Conservation (phyloP, 2,888 invertebrate genomes). For the Phalera bucephala region DNA sequence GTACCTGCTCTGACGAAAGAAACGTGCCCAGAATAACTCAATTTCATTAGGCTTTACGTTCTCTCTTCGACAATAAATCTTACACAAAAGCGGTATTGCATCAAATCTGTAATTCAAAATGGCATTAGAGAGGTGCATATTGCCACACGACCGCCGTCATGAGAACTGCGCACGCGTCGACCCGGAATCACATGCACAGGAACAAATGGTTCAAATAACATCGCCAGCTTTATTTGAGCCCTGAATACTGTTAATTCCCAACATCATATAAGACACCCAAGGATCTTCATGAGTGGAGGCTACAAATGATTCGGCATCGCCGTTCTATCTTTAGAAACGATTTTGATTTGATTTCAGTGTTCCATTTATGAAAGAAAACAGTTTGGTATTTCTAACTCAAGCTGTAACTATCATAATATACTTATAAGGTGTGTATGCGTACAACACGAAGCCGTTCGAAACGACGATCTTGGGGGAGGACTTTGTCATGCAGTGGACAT, state of each 20-base stretch:
- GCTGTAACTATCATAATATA: too few relatives aligned
- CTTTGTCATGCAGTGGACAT: too few relatives aligned
- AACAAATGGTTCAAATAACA: slow-evolving; percentile 44
- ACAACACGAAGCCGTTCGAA: too few relatives aligned
- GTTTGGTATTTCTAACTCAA: too few relatives aligned
- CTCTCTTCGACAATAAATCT: slow-evolving; percentile 6
- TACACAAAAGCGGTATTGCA: slow-evolving; percentile 15
- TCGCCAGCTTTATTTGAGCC: slow-evolving; percentile 40
- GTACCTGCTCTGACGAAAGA: too few relatives aligned
- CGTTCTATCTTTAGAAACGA: slow-evolving; percentile 49
- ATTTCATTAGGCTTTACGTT: too few relatives aligned
- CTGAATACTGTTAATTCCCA: slow-evolving; percentile 4
- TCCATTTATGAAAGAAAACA: slow-evolving; percentile 24
- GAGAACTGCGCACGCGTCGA: slow-evolving; percentile 49
- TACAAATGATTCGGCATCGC: slow-evolving; percentile 25
- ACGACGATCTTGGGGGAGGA: too few relatives aligned
- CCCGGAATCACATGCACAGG: slow-evolving; percentile 50
- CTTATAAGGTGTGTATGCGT: too few relatives aligned
- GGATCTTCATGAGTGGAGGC: slow-evolving; percentile 26
- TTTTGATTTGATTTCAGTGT: slow-evolving; percentile 32
- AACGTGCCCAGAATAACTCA: too few relatives aligned
- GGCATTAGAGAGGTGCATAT: slow-evolving; percentile 21
- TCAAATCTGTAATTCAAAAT: slow-evolving; percentile 26
- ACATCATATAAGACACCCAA: slow-evolving; percentile 6
- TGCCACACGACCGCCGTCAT: slow-evolving; percentile 33